Evolutionary conservation across 23 tunicate species (phyloP), one percentile per base, ranked within the genome.

Genomic region (Trididemnum miniatum): DNA sequence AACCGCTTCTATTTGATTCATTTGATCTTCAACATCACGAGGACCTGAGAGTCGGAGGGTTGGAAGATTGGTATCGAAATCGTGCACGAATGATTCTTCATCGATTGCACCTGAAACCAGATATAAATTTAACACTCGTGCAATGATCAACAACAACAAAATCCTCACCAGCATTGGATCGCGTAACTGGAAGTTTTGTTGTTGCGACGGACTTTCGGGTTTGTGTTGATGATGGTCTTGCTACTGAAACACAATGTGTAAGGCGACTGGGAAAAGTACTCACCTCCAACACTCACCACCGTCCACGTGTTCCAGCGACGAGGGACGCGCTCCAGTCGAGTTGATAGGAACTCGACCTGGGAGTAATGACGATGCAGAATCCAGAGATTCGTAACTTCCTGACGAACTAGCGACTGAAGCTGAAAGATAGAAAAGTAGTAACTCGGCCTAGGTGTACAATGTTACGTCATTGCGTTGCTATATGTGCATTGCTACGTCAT

Each of bases 41-140:
- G 87, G 51, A 26, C 80, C 52, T 72, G 59, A 84, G 1, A 93
- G 20, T 3, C 86, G 88, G 9, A 93, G 80, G 34, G 88, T 74
- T 2, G 98, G 98, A 7, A 93, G 82, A 34, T 84, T 86, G 49
- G 51, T 24, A 15, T 76, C 79, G 60, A 93, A 89, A 29, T 80
- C 88, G 12, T 60, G 51, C 4, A 59, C 38, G 80, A 93, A 93
- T 0, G 98, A 82, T 29, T 88, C 98, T 65, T 85, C 92, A 65
- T 93, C 98, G 3, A 93, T 65, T 1, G 87, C 98, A 20, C 98
- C 98, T 76, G 88, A 18, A 59, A 31, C n/a, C n/a, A n/a, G n/a
- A n/a, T n/a, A n/a, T n/a, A n/a, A n/a, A n/a, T n/a, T n/a, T n/a
- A n/a, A n/a, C n/a, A n/a, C n/a, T n/a, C n/a, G n/a, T n/a, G n/a